These are phyloP conservation scores for Drosophila auraria DNA, from an alignment of 1,140 invertebrate genomes.

Conservation along the genomic window DNA sequence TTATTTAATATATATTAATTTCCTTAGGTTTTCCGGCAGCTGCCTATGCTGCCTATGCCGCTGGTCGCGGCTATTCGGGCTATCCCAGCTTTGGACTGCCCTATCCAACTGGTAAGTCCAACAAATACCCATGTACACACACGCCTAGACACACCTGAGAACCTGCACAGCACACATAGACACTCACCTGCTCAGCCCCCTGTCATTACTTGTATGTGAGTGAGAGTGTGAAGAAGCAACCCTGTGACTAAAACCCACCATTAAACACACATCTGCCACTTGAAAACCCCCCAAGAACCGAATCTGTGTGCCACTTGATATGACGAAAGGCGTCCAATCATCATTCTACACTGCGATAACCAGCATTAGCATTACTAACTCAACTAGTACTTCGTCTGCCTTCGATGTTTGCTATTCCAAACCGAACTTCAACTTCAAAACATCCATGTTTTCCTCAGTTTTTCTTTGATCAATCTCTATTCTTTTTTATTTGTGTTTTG, in stretches of 20 bases:
- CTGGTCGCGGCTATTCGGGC: conserved; percentile 96
- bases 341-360: conserved; percentile 7
- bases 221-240: conserved; percentile 54
- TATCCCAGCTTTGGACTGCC: conserved; percentile 98
- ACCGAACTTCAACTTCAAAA: conserved; percentile 9
- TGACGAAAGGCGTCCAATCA: conserved; percentile 57
- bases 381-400: conserved; percentile 14
- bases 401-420: conserved; percentile 7
- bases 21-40: conserved; percentile 94
- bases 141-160: conserved; percentile 19
- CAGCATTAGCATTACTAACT: conserved; percentile 44
- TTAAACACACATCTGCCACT: neutral
- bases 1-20: neutral
- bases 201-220: conserved; percentile 48
- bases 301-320: conserved; percentile 76
- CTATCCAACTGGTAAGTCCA: conserved; percentile 96
- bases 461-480: conserved; percentile 45
- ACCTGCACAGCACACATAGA: conserved; percentile 13
- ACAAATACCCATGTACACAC: conserved; percentile 13
- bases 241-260: conserved; percentile 41
- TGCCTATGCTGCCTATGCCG: conserved; percentile 96
- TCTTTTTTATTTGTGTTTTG: conserved; percentile 52
- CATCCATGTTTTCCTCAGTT: conserved; percentile 26
- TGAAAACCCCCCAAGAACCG: conserved; percentile 74
- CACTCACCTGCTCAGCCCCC: conserved; percentile 16